phyloP scores from a whole-genome alignment of 2,113 vertebrate genomes.

The Bufo gargarizans region DNA sequence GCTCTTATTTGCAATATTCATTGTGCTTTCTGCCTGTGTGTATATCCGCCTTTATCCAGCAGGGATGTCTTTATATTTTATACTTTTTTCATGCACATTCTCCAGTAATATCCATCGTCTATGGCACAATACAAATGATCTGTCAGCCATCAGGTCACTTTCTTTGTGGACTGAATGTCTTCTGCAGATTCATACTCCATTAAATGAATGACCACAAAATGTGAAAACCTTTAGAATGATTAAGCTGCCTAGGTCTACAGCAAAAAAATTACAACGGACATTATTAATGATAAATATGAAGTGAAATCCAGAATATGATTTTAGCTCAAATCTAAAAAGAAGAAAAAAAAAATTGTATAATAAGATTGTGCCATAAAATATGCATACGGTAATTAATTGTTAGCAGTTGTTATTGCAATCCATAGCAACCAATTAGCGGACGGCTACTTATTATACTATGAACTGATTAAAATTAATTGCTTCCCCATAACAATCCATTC shows the following conservation, averaged over 20 bases:
- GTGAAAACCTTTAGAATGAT: not conserved
- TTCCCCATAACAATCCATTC: not conserved
- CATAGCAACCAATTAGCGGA: not conserved
- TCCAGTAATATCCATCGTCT: not conserved
- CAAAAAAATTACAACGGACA: not conserved
- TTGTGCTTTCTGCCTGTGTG: not conserved
- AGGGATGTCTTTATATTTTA: not conserved
- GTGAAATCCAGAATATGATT: not conserved
- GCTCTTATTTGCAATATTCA: not conserved
- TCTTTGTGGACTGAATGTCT: not conserved
- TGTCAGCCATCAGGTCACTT: not conserved
- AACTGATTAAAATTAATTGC: not conserved
- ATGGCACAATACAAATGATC: not conserved
- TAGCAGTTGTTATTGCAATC: not conserved
- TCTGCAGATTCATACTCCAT: not conserved
- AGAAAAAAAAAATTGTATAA: not conserved
- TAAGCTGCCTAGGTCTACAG: not conserved
- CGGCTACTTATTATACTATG: not conserved
- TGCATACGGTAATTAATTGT: not conserved
- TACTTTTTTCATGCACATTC: not conserved
- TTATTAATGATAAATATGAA: slow-evolving; percentile 11
- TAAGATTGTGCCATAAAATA: not conserved
- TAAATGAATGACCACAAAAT: slow-evolving; percentile 5
- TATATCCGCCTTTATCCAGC: not conserved
- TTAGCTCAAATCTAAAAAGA: not conserved